These are phyloP conservation scores for Andrena cerasifolii DNA, from an alignment of 1,140 invertebrate species.

Conservation along the genomic window DNA sequence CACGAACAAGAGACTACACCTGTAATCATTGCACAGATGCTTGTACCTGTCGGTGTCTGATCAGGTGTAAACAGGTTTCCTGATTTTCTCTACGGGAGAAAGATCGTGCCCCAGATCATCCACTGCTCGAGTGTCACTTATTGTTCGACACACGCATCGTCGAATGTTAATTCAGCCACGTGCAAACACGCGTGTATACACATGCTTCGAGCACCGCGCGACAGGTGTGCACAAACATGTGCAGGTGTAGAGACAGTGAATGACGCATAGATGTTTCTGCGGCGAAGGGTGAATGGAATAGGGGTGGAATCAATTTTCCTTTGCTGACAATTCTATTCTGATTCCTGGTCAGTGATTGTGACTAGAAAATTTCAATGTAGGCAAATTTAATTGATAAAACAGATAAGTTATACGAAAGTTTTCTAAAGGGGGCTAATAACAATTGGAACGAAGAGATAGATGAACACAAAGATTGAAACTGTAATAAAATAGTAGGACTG, in stretches of 20 bases:
- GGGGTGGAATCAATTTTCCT: background rate
- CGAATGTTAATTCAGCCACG: constrained; percentile 56
- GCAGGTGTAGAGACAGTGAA: background rate
- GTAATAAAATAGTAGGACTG: too few species aligned
- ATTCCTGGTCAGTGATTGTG: too few species aligned
- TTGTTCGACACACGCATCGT: constrained; percentile 20
- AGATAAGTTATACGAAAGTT: too few species aligned
- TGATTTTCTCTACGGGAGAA: constrained; percentile 48
- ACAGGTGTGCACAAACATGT: constrained; percentile 2
- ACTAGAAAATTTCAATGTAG: too few species aligned
- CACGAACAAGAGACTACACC: constrained; percentile 15
- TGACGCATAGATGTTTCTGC: constrained; percentile 1
- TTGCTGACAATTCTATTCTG: background rate
- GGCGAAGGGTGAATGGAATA: background rate
- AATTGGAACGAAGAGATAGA: too few species aligned
- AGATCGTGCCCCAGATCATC: constrained; percentile 49
- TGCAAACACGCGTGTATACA: constrained; percentile 26
- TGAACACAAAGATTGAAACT: too few species aligned
- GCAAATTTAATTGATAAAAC: too few species aligned
- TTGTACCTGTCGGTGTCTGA: constrained; percentile 13
- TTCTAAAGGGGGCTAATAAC: too few species aligned
- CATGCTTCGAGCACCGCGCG: constrained; percentile 10
- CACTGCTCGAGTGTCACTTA: constrained; percentile 43
- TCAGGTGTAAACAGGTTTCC: constrained; percentile 52
- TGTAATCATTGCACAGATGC: background rate